phyloP scores from a whole-genome alignment of 2,797 vertebrate species.

The Gephyroberyx darwinii region DNA sequence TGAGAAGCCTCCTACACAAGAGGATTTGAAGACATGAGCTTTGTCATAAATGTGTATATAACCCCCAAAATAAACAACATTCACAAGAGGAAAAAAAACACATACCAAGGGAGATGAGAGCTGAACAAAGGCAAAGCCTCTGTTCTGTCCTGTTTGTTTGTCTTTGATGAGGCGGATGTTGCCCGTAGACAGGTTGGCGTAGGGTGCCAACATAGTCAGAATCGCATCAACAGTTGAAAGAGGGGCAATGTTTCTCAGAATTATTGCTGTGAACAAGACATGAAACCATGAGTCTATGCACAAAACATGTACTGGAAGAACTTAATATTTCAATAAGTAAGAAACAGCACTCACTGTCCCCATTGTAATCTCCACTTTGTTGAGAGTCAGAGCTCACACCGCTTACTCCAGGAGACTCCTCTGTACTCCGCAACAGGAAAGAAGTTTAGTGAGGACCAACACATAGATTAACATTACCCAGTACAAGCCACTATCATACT shows the following conservation, averaged over 20 bases:
- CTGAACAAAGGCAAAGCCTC: slow-evolving; percentile 93
- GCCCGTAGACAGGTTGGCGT: slow-evolving; percentile 88
- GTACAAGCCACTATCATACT: neutral
- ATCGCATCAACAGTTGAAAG: slow-evolving; percentile 91
- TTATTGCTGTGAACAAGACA: slow-evolving; percentile 83
- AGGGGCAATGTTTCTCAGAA: slow-evolving; percentile 91
- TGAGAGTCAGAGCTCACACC: slow-evolving; percentile 83
- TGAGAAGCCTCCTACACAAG: slow-evolving; percentile 90
- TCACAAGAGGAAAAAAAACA: neutral
- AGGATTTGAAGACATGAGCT: slow-evolving; percentile 2
- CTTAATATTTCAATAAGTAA: neutral
- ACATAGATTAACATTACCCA: neutral
- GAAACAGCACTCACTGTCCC: slow-evolving; percentile 86
- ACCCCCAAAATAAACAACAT: neutral
- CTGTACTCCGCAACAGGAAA: slow-evolving; percentile 61
- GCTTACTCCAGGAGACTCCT: slow-evolving; percentile 82
- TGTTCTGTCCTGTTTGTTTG: slow-evolving; percentile 92
- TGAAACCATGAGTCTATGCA: neutral
- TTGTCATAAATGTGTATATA: neutral
- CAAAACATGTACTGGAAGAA: neutral
- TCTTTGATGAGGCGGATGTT: slow-evolving; percentile 96
- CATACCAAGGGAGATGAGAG: slow-evolving; percentile 91
- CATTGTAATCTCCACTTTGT: slow-evolving; percentile 89
- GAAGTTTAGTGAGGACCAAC: neutral
- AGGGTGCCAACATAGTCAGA: slow-evolving; percentile 87